Percentiles rank a stretch among this genome's conserved stretches.
Evolutionary conservation across 64 coral and sea anemone species (phyloP).

Genomic region (Catalaphyllia jardinei): DNA sequence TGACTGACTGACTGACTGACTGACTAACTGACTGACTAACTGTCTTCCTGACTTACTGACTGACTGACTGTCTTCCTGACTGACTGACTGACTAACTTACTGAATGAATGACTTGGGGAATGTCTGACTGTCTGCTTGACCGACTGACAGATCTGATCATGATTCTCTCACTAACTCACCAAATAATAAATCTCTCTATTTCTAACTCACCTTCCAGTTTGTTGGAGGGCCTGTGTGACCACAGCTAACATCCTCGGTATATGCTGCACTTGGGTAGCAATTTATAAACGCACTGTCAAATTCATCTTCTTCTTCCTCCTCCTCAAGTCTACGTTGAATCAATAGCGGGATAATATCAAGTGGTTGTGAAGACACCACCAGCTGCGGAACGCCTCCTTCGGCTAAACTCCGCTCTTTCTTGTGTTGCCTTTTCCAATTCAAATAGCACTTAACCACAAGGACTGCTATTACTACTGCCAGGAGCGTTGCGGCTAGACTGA

Average conservation of each 20-base stretch:
- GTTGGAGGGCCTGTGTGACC: background rate
- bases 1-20: no score
- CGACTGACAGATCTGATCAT: no score
- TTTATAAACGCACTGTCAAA: background rate
- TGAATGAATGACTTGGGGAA: no score
- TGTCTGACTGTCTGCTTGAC: no score
- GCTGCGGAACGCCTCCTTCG: background rate
- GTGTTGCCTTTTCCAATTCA: conserved; percentile 33
- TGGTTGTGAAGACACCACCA: conserved; percentile 18
- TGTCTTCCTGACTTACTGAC: no score
- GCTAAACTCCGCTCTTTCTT: background rate
- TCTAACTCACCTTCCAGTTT: background rate
- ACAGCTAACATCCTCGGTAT: background rate
- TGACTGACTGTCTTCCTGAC: no score
- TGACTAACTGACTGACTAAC: no score
- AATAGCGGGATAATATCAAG: conserved; percentile 30
- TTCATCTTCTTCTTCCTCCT: background rate
- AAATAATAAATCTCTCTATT: no score
- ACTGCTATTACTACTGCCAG: background rate
- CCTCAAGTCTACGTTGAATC: conserved; percentile 27
- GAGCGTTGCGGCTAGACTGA: background rate
- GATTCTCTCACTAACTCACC: no score
- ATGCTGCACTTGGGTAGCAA: background rate
- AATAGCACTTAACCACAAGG: conserved; percentile 1
- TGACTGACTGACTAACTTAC: no score